These are phyloP conservation scores for Drosophila niveifrons DNA, from an alignment of 2,888 invertebrate genomes.

Conservation along the genomic window DNA sequence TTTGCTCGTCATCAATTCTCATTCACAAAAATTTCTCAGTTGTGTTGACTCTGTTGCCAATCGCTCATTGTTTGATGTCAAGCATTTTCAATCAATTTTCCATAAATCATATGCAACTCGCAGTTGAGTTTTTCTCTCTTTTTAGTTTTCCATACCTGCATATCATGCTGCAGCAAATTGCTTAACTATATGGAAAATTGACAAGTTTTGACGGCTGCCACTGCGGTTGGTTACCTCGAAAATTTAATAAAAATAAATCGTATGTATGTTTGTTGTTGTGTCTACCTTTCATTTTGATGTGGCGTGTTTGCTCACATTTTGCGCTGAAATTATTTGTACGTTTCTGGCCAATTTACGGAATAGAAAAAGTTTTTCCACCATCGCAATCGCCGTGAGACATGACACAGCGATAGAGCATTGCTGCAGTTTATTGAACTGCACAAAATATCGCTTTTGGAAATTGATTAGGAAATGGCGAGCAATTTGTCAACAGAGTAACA, in stretches of 20 bases:
- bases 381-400: constrained; percentile 56
- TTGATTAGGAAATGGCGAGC: constrained; percentile 70
- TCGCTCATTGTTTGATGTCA: neutral
- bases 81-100: constrained; percentile 67
- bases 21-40: constrained; percentile 2
- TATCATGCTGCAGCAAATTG: constrained; percentile 66
- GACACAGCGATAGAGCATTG: constrained; percentile 30
- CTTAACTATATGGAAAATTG: constrained; percentile 80
- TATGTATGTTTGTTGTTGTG: constrained; percentile 13
- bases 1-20: constrained; percentile 6
- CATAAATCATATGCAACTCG: constrained; percentile 66
- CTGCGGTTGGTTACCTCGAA: constrained; percentile 58
- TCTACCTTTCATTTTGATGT: constrained; percentile 35
- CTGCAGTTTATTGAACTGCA: constrained; percentile 70
- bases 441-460: constrained; percentile 37
- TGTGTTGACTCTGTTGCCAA: neutral
- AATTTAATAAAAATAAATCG: constrained; percentile 59
- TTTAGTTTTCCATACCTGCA: constrained; percentile 20
- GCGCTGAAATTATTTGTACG: constrained; percentile 61
- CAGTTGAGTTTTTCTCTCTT: constrained; percentile 24
- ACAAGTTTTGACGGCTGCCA: constrained; percentile 76
- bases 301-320: constrained; percentile 69
- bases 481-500: constrained; percentile 65
- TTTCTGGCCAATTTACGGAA: constrained; percentile 71
- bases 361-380: constrained; percentile 69